Conservation (phyloP, 2,113 vertebrate genomes). For the Chaetorhynchus papuensis region DNA sequence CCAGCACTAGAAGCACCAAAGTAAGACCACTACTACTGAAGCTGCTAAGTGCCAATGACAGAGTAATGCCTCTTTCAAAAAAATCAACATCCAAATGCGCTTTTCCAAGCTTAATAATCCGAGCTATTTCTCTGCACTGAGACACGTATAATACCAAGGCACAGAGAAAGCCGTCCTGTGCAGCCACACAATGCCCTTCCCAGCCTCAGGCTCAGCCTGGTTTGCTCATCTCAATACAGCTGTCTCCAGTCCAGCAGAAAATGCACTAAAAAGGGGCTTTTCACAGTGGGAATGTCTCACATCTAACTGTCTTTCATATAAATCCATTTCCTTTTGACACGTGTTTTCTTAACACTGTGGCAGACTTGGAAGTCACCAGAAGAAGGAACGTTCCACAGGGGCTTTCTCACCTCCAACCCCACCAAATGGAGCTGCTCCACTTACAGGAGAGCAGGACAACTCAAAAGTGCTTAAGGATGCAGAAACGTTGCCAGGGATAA, state of each 20-base stretch:
- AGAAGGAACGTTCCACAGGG: not conserved
- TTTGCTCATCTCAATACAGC: not conserved
- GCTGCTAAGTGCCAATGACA: accelerated
- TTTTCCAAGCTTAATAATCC: not conserved
- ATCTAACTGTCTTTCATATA: not conserved
- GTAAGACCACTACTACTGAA: not conserved
- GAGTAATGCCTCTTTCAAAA: not conserved
- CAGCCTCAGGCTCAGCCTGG: not conserved
- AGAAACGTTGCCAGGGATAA: not conserved
- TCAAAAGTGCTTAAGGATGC: not conserved
- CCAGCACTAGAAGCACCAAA: not conserved
- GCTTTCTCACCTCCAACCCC: not conserved
- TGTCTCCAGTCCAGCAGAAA: not conserved
- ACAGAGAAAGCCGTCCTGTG: not conserved
- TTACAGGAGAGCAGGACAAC: not conserved
- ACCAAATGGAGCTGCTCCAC: not conserved
- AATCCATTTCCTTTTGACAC: not conserved
- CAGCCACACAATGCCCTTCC: not conserved
- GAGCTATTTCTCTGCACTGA: not conserved
- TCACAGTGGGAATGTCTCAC: not conserved
- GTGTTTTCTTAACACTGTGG: not conserved
- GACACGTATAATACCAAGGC: not conserved
- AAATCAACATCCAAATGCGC: not conserved
- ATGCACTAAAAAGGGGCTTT: not conserved
- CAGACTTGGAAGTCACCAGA: not conserved